Evolutionary conservation across 2,888 invertebrate species (phyloP).

Genomic region (Pachydiplax longipennis): DNA sequence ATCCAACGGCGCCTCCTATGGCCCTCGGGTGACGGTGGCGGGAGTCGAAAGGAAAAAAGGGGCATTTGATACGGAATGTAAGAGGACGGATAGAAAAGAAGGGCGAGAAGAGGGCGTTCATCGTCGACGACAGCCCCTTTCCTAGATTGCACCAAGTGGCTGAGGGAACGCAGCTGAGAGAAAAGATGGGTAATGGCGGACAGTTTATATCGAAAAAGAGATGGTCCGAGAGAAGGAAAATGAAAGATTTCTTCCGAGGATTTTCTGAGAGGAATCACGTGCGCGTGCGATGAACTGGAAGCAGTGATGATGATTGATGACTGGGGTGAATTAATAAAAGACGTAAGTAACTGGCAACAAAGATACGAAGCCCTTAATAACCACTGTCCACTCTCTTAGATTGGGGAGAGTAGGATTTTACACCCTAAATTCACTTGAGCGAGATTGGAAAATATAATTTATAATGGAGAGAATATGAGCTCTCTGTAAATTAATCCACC

Average conservation of each 20-base stretch:
- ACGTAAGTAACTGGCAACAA: neutral
- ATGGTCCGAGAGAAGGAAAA: neutral
- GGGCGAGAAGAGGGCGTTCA: neutral
- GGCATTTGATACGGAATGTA: neutral
- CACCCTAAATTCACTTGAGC: too few relatives aligned
- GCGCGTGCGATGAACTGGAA: neutral
- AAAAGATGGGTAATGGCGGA: neutral
- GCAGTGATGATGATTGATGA: constrained; percentile 16
- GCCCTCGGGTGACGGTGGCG: neutral
- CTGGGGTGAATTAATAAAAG: constrained; percentile 16
- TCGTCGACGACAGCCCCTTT: neutral
- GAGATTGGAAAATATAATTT: too few relatives aligned
- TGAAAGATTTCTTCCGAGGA: neutral
- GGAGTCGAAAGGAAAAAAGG: neutral
- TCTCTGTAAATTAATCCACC: too few relatives aligned
- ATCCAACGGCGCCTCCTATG: neutral
- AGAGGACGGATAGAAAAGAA: neutral
- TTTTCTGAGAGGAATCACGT: neutral
- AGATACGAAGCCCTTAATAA: neutral
- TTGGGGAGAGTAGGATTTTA: neutral
- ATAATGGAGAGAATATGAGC: too few relatives aligned
- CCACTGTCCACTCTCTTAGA: neutral
- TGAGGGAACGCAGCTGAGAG: neutral
- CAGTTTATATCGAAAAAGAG: neutral
- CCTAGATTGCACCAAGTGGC: constrained; percentile 9